A percentile compares a stretch with the other conserved stretches of the same genome.
Evolutionary conservation across 1,140 invertebrate genomes (phyloP).

Genomic region (Rhopalosiphum padi): DNA sequence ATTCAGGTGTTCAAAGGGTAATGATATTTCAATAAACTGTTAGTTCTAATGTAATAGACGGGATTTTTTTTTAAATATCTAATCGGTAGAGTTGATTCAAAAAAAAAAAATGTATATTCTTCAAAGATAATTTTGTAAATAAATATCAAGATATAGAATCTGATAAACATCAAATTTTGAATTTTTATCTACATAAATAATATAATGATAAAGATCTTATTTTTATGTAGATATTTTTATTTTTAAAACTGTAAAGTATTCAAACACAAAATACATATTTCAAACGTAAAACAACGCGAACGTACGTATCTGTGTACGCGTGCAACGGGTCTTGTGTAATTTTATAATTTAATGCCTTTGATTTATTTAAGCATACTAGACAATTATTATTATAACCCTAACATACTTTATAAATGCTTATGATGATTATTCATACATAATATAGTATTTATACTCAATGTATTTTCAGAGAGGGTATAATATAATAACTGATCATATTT

Average conservation of each 20-base stretch:
- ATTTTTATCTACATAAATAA: too few relatives aligned
- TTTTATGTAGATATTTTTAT: not conserved
- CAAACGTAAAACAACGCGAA: not conserved
- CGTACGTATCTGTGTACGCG: not conserved
- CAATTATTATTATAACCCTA: not conserved
- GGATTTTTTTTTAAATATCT: too few relatives aligned
- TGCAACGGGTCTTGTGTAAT: not conserved
- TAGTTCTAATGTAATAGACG: too few relatives aligned
- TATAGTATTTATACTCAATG: not conserved
- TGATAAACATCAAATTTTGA: not conserved
- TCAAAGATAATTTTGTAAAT: not conserved
- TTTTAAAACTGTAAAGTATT: not conserved
- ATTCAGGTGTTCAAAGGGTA: too few relatives aligned
- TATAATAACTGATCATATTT: not conserved
- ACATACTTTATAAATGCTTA: not conserved
- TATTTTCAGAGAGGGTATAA: not conserved
- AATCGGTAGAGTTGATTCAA: too few relatives aligned
- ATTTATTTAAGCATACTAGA: not conserved
- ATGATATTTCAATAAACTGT: too few relatives aligned
- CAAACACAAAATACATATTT: not conserved
- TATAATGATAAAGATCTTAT: too few relatives aligned
- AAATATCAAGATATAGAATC: not conserved
- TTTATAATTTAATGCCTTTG: not conserved
- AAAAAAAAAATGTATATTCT: too few relatives aligned
- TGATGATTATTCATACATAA: not conserved